Evolutionary conservation across 2,113 vertebrate genomes (phyloP).

Genomic region (Ploceus nigricollis): DNA sequence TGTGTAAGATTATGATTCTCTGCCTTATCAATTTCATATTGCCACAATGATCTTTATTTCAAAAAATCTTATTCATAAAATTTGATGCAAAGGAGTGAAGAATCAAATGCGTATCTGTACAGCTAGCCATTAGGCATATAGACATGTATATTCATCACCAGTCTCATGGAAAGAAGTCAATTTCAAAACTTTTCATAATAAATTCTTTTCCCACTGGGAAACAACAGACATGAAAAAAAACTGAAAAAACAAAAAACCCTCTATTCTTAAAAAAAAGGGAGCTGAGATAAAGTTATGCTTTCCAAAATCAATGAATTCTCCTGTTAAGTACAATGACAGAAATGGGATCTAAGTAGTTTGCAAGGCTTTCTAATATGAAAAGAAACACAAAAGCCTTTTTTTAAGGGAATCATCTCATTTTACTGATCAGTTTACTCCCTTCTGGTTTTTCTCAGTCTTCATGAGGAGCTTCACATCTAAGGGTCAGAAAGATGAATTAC

Average conservation of each 20-base stretch:
- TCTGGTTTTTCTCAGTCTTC: background rate
- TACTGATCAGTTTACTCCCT: background rate
- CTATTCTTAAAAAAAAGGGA: background rate
- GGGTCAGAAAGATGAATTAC: background rate
- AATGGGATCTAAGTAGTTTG: background rate
- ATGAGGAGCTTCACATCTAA: background rate
- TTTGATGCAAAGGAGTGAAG: background rate
- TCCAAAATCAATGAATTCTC: background rate
- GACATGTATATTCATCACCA: background rate
- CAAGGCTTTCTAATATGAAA: background rate
- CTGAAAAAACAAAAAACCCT: too few relatives aligned
- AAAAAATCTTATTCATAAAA: background rate
- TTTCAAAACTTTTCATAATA: background rate
- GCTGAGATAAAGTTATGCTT: background rate
- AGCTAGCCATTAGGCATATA: background rate
- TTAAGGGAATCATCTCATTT: background rate
- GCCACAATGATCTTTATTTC: background rate
- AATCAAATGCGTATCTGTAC: background rate
- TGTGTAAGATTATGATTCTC: background rate
- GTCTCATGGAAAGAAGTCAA: background rate
- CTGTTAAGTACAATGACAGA: background rate
- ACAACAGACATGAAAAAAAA: background rate
- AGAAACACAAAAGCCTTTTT: background rate
- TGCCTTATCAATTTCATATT: background rate
- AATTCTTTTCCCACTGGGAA: background rate